These are phyloP conservation scores for Scolopax rusticola DNA, from an alignment of 2,797 vertebrate genomes.

Conservation along the genomic window DNA sequence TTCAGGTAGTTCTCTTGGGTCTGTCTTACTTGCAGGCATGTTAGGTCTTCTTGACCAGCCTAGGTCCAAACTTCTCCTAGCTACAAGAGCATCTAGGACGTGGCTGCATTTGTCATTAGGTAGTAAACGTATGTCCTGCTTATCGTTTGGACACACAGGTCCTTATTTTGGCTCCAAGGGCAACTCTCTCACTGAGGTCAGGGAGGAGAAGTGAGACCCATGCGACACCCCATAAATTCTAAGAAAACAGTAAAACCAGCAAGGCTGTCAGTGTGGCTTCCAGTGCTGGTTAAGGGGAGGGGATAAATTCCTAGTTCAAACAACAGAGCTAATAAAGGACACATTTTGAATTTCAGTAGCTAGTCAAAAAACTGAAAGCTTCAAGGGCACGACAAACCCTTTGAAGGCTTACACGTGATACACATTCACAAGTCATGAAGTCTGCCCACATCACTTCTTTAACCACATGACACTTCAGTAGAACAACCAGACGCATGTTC, in stretches of 20 bases:
- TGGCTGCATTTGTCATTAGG: background rate
- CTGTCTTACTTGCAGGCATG: background rate
- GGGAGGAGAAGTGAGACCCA: background rate
- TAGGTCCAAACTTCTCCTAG: background rate
- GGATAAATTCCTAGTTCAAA: slow-evolving; percentile 66
- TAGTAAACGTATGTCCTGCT: background rate
- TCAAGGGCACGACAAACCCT: background rate
- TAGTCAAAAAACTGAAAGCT: slow-evolving; percentile 46
- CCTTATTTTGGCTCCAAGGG: background rate
- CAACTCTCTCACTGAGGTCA: background rate
- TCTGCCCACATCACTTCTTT: slow-evolving; percentile 10
- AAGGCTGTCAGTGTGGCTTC: background rate
- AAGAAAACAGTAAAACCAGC: background rate
- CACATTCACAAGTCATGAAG: slow-evolving; percentile 35
- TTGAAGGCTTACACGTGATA: background rate
- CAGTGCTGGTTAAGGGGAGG: slow-evolving; percentile 54
- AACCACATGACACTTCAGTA: slow-evolving; percentile 5
- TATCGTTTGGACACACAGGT: background rate
- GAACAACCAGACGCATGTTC: background rate
- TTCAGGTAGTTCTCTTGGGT: background rate
- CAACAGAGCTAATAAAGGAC: slow-evolving; percentile 71
- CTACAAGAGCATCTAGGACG: background rate
- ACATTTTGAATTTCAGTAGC: slow-evolving; percentile 71
- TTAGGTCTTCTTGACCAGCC: background rate
- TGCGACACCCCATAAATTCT: background rate